These are phyloP conservation scores for Myrmecophaga tridactyla DNA, from an alignment of 2,113 vertebrate genomes.

Conservation along the genomic window DNA sequence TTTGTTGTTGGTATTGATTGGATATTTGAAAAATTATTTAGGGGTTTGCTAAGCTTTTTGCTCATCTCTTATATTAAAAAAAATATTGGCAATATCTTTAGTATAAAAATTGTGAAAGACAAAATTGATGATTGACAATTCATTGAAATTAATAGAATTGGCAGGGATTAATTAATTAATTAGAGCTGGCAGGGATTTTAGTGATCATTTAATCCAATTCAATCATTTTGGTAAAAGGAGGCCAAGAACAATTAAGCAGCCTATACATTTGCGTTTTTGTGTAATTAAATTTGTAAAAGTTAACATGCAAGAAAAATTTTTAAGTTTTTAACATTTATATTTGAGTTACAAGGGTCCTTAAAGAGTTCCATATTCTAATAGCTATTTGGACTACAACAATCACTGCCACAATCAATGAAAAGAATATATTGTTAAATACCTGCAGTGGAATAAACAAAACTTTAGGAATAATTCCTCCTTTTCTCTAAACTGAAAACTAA, in stretches of 20 bases:
- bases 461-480: background rate
- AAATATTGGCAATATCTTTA: background rate
- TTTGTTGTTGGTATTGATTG: slow-evolving; percentile 5
- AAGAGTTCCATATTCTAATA: background rate
- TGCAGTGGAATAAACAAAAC: background rate
- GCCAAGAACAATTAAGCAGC: background rate
- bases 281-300: background rate
- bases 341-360: slow-evolving; percentile 10
- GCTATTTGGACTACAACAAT: background rate
- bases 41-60: background rate
- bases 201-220: background rate
- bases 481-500: slow-evolving; percentile 43
- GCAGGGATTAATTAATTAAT: too few relatives aligned
- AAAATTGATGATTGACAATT: background rate
- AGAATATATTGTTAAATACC: background rate
- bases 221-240: background rate
- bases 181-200: background rate
- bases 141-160: background rate
- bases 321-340: background rate
- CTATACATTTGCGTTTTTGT: background rate
- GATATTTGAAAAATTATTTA: background rate
- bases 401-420: background rate
- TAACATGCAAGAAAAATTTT: background rate
- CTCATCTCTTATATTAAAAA: background rate
- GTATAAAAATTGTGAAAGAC: slow-evolving; percentile 13